Base-by-base conservation (phyloP, 2,797 vertebrate genomes). In the Syncerus caffer region DNA sequence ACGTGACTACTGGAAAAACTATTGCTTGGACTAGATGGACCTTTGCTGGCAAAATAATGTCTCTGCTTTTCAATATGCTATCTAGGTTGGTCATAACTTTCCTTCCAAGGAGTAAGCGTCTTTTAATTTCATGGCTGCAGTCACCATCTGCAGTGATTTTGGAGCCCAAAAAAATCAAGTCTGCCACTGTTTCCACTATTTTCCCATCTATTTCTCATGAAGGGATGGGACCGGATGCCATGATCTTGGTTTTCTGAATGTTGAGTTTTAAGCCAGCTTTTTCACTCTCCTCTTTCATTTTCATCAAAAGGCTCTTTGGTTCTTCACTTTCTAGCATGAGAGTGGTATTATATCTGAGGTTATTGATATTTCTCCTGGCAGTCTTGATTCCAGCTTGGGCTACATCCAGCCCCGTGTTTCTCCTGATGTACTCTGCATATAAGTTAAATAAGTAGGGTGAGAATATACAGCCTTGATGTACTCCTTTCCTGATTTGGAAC, bases 341-440 rank as follows among this genome's bases (percentile, higher is more conserved):
- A 17, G 8, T 67, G 31, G 16, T 64, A 2, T 34, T 62, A 19
- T 34, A 67, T 19, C 62, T 67, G 62, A 67, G n/a, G 62, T 67
- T 67, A 67, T 67, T 34, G 62, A 67, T 34, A 34, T 67, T 67
- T 67, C 8, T 67, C 62, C 62, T 8, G 7, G 62, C 62, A 34
- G 2, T 67, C 62, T 67, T 67, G n/a, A 67, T 34, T 34, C n/a
- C n/a, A 67, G 62, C 62, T 67, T 34, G n/a, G 17, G 62, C 16
- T 67, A 0, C n/a, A 10, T 34, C n/a, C n/a, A 67, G 62, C 2
- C n/a, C 16, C 0, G 4, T 3, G 8, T 34, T 67, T 67, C n/a
- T 67, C n/a, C 0, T 19, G 62, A n/a, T 34, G 62, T 34, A 67
- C 4, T 67, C 62, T 67, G 16, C 31, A 34, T 67, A 34, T 67